Evolutionary conservation across 2,113 vertebrate genomes (phyloP).

Genomic region (Psittacula cyanocephala): DNA sequence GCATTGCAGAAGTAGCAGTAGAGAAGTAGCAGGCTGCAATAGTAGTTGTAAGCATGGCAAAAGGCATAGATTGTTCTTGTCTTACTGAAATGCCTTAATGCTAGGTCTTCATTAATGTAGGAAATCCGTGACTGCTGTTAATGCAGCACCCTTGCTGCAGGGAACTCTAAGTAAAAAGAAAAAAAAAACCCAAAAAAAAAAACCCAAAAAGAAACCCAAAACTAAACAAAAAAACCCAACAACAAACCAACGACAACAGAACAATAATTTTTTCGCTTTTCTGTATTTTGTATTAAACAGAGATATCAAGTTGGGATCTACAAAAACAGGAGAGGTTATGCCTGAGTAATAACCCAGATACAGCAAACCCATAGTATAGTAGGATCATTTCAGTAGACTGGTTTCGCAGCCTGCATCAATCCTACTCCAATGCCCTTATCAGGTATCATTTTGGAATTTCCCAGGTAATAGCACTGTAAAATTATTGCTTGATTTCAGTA

Average conservation of each 20-base stretch:
- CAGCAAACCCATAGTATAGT: neutral
- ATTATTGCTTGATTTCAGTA: neutral
- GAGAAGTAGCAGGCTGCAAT: neutral
- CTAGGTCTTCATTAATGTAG: neutral
- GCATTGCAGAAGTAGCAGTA: neutral
- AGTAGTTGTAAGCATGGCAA: neutral
- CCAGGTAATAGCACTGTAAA: neutral
- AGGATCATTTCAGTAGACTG: too few relatives aligned
- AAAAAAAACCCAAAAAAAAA: neutral
- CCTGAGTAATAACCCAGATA: neutral
- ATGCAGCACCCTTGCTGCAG: neutral
- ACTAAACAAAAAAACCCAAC: too few relatives aligned
- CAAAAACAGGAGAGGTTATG: neutral
- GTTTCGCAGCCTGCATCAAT: neutral
- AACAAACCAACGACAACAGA: neutral
- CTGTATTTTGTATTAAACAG: neutral
- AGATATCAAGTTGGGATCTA: neutral
- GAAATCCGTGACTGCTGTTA: neutral
- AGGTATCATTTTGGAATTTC: neutral
- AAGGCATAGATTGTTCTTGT: neutral
- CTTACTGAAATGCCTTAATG: neutral
- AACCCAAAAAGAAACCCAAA: too few relatives aligned
- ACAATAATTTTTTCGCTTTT: neutral
- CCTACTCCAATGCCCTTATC: neutral
- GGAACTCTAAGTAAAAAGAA: neutral